Percentiles rank a stretch among this genome's conserved stretches.
These are phyloP conservation scores for Scatophagus argus DNA, from an alignment of 2,113 vertebrate genomes.

Conservation along the genomic window DNA sequence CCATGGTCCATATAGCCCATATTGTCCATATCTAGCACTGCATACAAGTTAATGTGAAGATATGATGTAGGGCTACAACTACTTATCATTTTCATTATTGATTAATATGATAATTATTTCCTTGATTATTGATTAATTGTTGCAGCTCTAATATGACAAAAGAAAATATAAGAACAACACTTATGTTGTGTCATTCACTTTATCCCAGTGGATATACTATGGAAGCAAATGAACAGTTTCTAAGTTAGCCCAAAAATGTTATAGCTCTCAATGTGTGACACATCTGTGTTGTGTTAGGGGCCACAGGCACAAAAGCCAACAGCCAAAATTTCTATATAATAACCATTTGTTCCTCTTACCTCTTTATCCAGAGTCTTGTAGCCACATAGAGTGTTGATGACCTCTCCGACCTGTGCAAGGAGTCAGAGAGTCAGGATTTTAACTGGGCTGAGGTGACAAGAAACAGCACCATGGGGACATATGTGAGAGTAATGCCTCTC, in stretches of 20 bases:
- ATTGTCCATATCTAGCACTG: too few relatives aligned
- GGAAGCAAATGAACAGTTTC: too few relatives aligned
- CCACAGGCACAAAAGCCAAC: not conserved
- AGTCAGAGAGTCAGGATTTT: constrained; percentile 20
- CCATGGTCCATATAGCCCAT: too few relatives aligned
- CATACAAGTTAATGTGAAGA: too few relatives aligned
- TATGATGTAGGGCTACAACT: too few relatives aligned
- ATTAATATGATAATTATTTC: too few relatives aligned
- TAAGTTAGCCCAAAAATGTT: not conserved
- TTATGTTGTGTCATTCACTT: too few relatives aligned
- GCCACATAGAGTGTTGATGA: constrained; percentile 90
- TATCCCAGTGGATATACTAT: too few relatives aligned
- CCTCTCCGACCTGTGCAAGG: constrained; percentile 83
- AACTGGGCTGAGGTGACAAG: not conserved
- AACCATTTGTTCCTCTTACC: constrained; percentile 73
- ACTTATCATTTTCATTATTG: too few relatives aligned
- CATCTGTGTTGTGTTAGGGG: not conserved
- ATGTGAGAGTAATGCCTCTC: not conserved
- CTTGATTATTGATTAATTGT: too few relatives aligned
- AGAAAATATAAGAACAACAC: too few relatives aligned
- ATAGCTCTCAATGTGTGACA: not conserved
- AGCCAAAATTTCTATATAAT: too few relatives aligned
- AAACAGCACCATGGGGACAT: not conserved
- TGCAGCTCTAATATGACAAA: not conserved
- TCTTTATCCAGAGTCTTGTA: constrained; percentile 85